These are phyloP conservation scores for Leptobrachium ailaonicum DNA, from an alignment of 2,113 vertebrate genomes.

Conservation along the genomic window DNA sequence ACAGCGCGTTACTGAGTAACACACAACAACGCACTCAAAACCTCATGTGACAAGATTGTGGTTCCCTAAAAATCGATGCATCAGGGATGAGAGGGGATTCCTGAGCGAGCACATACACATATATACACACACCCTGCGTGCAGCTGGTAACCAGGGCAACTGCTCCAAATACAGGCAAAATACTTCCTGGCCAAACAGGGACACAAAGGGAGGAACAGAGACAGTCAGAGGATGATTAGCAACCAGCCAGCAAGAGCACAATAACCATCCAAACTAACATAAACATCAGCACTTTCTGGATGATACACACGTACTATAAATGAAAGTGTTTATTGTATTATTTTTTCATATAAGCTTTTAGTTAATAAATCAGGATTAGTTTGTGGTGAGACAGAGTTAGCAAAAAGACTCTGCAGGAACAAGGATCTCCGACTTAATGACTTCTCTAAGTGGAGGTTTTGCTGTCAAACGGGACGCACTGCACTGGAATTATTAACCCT, in stretches of 20 bases:
- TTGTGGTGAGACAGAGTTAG: too few species aligned
- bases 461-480: too few species aligned
- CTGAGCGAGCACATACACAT: conserved; percentile 24
- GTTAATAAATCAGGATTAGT: too few species aligned
- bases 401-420: too few species aligned
- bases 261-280: too few species aligned
- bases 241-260: neutral
- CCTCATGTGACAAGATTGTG: conserved; percentile 7
- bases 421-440: too few species aligned
- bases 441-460: too few species aligned
- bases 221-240: conserved; percentile 10
- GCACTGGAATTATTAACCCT: too few species aligned
- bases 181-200: conserved; percentile 42
- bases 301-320: too few species aligned
- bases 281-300: too few species aligned
- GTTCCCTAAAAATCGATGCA: conserved; percentile 38
- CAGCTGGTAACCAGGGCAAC: conserved; percentile 35
- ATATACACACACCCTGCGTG: conserved; percentile 6
- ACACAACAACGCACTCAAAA: conserved; percentile 14
- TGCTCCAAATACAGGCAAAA: conserved; percentile 34
- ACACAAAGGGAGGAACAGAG: conserved; percentile 12
- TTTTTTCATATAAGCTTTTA: too few species aligned
- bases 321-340: too few species aligned
- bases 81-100: conserved; percentile 42
- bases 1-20: conserved; percentile 45